phyloP scores from a whole-genome alignment of 2,888 invertebrate species.

The Drosophila neoperkinsi region DNA sequence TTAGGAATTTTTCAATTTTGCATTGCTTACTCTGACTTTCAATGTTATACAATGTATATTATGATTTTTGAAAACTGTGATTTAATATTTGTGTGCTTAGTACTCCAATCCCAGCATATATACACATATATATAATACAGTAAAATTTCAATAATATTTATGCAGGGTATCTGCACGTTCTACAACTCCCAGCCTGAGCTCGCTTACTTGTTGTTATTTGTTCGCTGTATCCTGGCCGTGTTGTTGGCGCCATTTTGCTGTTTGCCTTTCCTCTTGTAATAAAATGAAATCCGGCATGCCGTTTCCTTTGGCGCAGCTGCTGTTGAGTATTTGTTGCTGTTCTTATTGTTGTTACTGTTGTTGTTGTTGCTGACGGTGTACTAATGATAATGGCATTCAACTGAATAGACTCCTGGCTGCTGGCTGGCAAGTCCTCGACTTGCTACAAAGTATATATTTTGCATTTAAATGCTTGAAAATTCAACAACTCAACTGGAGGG shows the following conservation, averaged over 20 bases:
- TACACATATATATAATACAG: neutral
- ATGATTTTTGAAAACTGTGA: too few relatives aligned
- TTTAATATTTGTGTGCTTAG: neutral
- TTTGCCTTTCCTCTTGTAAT: constrained; percentile 81
- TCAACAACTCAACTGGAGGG: constrained; percentile 39
- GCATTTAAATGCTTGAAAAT: constrained; percentile 73
- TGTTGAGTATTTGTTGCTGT: constrained; percentile 8
- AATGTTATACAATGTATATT: too few relatives aligned
- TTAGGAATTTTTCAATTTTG: neutral
- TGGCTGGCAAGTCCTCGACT: constrained; percentile 10
- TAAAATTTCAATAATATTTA: neutral
- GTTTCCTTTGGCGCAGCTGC: constrained; percentile 55
- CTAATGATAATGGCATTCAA: constrained; percentile 72
- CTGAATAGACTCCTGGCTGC: constrained; percentile 14
- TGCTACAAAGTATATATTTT: constrained; percentile 43
- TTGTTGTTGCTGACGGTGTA: constrained; percentile 35
- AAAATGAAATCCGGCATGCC: constrained; percentile 75
- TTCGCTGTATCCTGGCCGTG: constrained; percentile 6
- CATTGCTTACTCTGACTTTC: neutral
- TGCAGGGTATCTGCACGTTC: neutral
- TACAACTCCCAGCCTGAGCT: neutral
- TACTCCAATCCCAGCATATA: neutral
- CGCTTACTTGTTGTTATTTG: constrained; percentile 7
- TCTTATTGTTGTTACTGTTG: constrained; percentile 11
- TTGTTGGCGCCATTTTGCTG: constrained; percentile 81